Evolutionary conservation across 2,797 vertebrate genomes (phyloP).

Genomic region (Sus cebifrons): DNA sequence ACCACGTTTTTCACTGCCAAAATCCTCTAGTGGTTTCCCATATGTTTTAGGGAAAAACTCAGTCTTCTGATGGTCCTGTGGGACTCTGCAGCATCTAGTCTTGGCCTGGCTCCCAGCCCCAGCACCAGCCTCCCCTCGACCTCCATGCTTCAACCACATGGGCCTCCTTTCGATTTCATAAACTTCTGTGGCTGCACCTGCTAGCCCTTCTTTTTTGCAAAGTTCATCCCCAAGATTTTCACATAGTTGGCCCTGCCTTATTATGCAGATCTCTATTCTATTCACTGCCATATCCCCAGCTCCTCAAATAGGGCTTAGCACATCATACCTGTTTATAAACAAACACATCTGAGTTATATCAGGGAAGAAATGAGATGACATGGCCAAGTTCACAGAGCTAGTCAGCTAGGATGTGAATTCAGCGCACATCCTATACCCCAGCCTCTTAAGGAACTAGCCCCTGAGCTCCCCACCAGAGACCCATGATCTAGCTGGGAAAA

Average conservation of each 20-base stretch:
- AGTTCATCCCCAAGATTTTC: background rate
- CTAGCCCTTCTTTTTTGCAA: background rate
- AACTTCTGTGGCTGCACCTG: background rate
- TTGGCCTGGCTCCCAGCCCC: background rate
- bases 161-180: background rate
- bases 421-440: background rate
- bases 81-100: background rate
- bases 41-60: background rate
- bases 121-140: background rate
- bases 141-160: background rate
- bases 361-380: background rate
- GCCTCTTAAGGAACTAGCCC: background rate
- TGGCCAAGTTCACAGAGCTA: background rate
- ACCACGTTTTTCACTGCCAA: background rate
- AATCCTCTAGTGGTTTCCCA: background rate
- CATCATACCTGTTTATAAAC: background rate
- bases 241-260: background rate
- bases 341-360: background rate
- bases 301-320: background rate
- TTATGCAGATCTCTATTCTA: background rate
- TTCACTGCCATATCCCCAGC: background rate
- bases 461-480: background rate
- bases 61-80: background rate
- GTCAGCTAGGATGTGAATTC: background rate
- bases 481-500: background rate